Percentiles rank a stretch among this genome's conserved stretches.
Conservation (phyloP, 2,113 vertebrate species). For the Pterophyllum scalare region DNA sequence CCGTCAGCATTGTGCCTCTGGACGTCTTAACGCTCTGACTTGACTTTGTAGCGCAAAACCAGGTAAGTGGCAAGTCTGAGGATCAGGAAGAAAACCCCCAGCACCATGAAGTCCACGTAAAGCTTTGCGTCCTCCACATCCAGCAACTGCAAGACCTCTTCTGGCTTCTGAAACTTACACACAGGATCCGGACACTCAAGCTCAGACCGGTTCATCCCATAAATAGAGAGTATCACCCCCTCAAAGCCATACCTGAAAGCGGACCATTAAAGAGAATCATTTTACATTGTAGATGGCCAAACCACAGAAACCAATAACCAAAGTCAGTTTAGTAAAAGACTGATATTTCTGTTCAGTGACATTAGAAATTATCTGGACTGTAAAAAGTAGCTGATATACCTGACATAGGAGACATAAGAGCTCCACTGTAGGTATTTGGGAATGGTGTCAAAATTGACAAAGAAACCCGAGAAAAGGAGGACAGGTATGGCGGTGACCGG, state of each 20-base stretch:
- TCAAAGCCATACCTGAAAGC: slow-evolving; percentile 93
- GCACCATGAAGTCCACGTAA: slow-evolving; percentile 95
- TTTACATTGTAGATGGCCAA: neutral
- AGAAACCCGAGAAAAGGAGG: slow-evolving; percentile 98
- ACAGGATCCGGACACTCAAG: slow-evolving; percentile 86
- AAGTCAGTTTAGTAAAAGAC: neutral
- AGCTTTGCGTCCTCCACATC: slow-evolving; percentile 96
- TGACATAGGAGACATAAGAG: slow-evolving; percentile 97
- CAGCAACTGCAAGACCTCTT: slow-evolving; percentile 90
- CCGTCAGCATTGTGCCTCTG: neutral
- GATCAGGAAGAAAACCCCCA: slow-evolving; percentile 93
- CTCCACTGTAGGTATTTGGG: slow-evolving; percentile 98
- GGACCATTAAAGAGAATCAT: neutral
- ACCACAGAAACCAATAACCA: neutral
- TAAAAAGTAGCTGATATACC: slow-evolving; percentile 75
- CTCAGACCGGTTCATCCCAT: slow-evolving; percentile 93
- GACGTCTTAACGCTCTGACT: slow-evolving; percentile 89
- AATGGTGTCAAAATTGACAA: slow-evolving; percentile 99
- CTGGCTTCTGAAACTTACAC: slow-evolving; percentile 93
- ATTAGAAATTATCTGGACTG: neutral
- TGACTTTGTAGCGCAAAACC: slow-evolving; percentile 95
- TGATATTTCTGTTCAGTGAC: neutral
- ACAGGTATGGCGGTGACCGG: slow-evolving; percentile 96
- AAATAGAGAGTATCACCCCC: slow-evolving; percentile 95
- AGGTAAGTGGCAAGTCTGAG: slow-evolving; percentile 94